Percentiles rank a stretch among this genome's conserved stretches.
Evolutionary conservation across 2,888 invertebrate genomes (phyloP).

Genomic region (Campoplex nolae): DNA sequence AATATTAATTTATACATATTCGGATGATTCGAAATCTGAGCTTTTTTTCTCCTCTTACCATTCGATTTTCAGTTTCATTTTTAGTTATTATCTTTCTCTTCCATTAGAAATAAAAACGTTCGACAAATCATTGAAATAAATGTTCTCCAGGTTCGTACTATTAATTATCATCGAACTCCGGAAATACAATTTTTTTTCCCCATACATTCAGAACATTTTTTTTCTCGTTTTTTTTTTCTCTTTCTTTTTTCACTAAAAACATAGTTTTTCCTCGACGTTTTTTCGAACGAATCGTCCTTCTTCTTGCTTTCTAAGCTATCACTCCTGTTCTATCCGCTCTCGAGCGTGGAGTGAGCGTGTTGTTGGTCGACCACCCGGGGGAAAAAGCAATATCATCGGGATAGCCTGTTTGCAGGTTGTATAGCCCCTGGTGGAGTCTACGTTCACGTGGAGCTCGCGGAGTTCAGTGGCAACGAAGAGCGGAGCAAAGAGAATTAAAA

Average conservation of each 20-base stretch:
- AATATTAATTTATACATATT: not conserved
- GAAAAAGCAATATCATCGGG: slow-evolving; percentile 26
- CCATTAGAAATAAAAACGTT: not conserved
- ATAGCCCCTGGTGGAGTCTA: not conserved
- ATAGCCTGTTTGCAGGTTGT: slow-evolving; percentile 8
- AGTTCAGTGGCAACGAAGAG: slow-evolving; percentile 5
- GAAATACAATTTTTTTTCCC: not conserved
- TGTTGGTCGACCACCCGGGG: slow-evolving; percentile 44
- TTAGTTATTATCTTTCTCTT: not conserved
- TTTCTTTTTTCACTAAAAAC: not conserved
- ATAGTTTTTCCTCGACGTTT: not conserved
- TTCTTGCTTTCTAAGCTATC: slow-evolving; percentile 9
- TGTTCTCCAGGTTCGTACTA: not conserved
- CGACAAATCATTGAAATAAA: not conserved
- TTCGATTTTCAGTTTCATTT: not conserved
- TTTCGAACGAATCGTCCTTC: slow-evolving; percentile 5
- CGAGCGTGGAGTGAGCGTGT: slow-evolving; percentile 38
- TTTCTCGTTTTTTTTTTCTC: not conserved
- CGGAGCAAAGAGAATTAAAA: not conserved
- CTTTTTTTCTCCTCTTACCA: not conserved
- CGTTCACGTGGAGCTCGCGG: slow-evolving; percentile 4
- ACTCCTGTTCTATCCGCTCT: slow-evolving; percentile 30
- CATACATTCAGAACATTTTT: not conserved
- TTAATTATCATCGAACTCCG: not conserved
- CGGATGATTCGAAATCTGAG: not conserved